Evolutionary conservation across 2,113 vertebrate genomes (phyloP), one percentile per base, ranked within the genome.

Genomic region (Miniopterus natalensis): DNA sequence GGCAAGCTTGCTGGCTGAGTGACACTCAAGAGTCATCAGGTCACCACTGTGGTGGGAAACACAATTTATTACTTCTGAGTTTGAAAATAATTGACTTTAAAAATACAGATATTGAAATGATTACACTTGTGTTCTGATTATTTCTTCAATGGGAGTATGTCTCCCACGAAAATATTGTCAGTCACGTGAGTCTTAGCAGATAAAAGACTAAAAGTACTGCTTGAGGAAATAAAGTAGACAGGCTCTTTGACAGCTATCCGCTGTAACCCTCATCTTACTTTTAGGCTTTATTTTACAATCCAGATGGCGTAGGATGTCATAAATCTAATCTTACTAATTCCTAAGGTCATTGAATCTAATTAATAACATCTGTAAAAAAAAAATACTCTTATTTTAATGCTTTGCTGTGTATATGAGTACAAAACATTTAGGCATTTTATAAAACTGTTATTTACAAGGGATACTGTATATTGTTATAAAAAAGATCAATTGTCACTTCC

Each of bases 1-100:
- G 15, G 40, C 45, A 66, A 74, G 18, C 73, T 47, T 8, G 18
- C 20, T 73, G 47, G 13, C 8, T 59, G 27, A 66, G 17, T 73
- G 78, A 83, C 17, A 92, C 6, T 45, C 10, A 17, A 49, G 17
- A 27, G 29, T n/a, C 45, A 79, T 47, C 25, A 71, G 14, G 11
- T 71, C 59, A 95, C 45, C 65, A 51, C 47, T 31, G 12, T 42
- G 10, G 45, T 84, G 20, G 25, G 40, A 57, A 89, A 57, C 27
- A 85, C 10, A 80, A 29, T 73, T 45, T 42, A 49, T 55, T 45
- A 79, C 23, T 83, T 96, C 49, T 80, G 63, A 68, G 55, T 40
- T 73, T 89, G 49, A 49, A 95, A 94, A 79, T 42, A 78, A 92
- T 25, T 90, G 70, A 61, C 57, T 77, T 95, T 21, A 11, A 51